Base-by-base conservation (phyloP, 1,140 invertebrate genomes). In the Bombus impatiens region DNA sequence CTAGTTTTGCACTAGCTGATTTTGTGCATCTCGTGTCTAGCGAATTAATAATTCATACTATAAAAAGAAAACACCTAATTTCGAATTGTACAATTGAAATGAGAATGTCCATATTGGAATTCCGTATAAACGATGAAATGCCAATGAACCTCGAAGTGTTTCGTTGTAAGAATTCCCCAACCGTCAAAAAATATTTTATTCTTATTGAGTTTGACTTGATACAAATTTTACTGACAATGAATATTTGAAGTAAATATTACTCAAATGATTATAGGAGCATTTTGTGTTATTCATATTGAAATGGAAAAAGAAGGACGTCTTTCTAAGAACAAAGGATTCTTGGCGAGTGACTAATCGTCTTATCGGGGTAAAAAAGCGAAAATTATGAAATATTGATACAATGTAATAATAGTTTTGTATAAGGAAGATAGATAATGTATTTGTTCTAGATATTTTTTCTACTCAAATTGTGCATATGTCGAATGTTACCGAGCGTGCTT, bases 401-500 rank as follows among this genome's bases (percentile, higher is more conserved):
- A 82, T 91, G 88, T 92, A 91, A 93, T 92, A 75, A 93, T 93
- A 93, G 91, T 93, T 93, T 92, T 92, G 83, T 93, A 92, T 92
- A 88, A 93, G 88, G 82, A 86, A 86, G 84, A 93, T 93, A 92
- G 92, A 92, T 88, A 84, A 89, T 92, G 86, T 93, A 90, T 92
- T 90, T 92, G 92, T 93, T 93, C 90, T 92, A 93, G 90, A 92
- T 93, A 93, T 93, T 93, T 93, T 93, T 93, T 93, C 92, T 93
- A 93, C 92, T 92, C 89, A 84, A 93, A 86, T 92, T 93, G 91
- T 91, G 91, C 89, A 92, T 92, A 92, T 88, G 89, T 93, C 88
- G 90, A 90, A 92, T 92, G 89, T 92, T 91, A 89, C 78, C 86
- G 78, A 91, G 90, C 88, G 87, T 90, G 91, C 88, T 93, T 92